phyloP scores from a whole-genome alignment of 2,797 vertebrate genomes.

The Sebastes matsubarae region DNA sequence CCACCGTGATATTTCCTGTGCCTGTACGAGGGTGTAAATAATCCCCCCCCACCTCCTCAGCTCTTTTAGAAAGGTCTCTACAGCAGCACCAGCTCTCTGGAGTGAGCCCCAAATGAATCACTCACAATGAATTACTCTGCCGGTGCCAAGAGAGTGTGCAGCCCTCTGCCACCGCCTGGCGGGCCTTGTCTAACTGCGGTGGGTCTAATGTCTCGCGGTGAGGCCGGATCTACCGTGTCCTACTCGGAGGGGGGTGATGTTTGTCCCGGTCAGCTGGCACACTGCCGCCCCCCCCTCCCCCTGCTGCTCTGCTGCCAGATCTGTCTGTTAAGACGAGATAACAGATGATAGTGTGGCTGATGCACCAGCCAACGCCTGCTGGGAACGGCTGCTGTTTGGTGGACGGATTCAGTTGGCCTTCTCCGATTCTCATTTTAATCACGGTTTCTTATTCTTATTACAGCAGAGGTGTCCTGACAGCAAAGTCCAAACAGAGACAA shows the following conservation, averaged over 20 bases:
- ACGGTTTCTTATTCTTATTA: not conserved
- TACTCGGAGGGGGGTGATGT: constrained; percentile 36
- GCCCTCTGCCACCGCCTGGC: not conserved
- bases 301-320: constrained; percentile 41
- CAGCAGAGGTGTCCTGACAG: not conserved
- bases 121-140: constrained; percentile 58
- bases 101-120: constrained; percentile 51
- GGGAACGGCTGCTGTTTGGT: constrained; percentile 33
- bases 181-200: constrained; percentile 32
- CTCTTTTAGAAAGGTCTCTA: constrained; percentile 45
- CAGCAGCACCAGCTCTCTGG: constrained; percentile 27
- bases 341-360: constrained; percentile 46
- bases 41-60: constrained; percentile 1
- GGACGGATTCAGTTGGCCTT: constrained; percentile 9
- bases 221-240: constrained; percentile 40
- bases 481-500: not conserved
- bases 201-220: constrained; percentile 25
- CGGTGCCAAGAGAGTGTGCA: constrained; percentile 14
- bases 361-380: constrained; percentile 35
- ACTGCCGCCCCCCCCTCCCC: not conserved
- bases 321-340: constrained; percentile 52
- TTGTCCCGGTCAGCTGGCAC: constrained; percentile 43
- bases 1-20: constrained; percentile 11
- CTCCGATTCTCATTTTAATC: not conserved
- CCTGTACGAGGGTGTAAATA: constrained; percentile 13